These are phyloP conservation scores for Cabera pusaria DNA, from an alignment of 2,888 invertebrate species.

Conservation along the genomic window DNA sequence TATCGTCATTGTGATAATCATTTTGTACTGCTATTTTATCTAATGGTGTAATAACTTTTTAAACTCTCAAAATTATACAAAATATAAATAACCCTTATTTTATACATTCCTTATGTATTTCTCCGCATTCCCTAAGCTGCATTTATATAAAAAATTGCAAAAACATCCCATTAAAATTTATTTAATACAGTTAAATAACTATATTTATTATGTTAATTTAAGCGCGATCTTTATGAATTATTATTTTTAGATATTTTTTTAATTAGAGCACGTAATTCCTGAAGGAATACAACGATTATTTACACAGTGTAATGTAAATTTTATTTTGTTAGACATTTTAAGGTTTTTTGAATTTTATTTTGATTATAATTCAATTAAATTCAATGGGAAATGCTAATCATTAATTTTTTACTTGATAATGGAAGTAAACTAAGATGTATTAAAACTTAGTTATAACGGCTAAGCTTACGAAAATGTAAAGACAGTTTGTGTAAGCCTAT, in stretches of 20 bases:
- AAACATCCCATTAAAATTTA: constrained; percentile 31
- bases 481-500: constrained; percentile 62
- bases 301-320: constrained; percentile 68
- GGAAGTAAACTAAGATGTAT: constrained; percentile 35
- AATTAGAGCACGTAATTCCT: constrained; percentile 57
- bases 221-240: constrained; percentile 60
- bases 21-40: constrained; percentile 28
- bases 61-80: constrained; percentile 3
- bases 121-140: constrained; percentile 57
- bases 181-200: no score
- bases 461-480: constrained; percentile 60
- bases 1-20: constrained; percentile 56
- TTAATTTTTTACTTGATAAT: constrained; percentile 40
- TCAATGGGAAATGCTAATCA: constrained; percentile 31
- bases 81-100: constrained; percentile 5
- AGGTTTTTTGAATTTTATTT: constrained; percentile 47
- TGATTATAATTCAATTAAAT: constrained; percentile 32
- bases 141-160: constrained; percentile 45
- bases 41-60: constrained; percentile 8
- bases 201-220: constrained; percentile 58
- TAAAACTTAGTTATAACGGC: constrained; percentile 53
- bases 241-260: constrained; percentile 59
- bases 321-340: constrained; percentile 73
- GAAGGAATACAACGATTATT: constrained; percentile 72
- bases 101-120: constrained; percentile 46